Conservation (phyloP, 2,113 vertebrate species). For the Mystacornis crossleyi region DNA sequence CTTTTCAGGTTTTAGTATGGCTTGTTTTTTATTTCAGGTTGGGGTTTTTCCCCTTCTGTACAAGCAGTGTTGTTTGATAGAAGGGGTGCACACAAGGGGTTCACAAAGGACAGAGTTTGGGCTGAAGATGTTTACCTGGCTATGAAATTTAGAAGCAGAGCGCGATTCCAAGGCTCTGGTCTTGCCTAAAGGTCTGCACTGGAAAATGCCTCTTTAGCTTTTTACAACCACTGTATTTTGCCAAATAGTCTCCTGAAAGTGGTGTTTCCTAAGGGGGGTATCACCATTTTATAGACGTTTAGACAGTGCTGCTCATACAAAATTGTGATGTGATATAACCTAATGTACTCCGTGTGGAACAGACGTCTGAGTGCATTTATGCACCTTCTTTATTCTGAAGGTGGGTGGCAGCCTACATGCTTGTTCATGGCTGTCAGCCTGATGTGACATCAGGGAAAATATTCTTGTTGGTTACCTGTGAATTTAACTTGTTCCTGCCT, state of each 20-base stretch:
- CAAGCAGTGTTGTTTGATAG: background rate
- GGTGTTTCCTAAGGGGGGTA: background rate
- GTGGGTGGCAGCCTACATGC: background rate
- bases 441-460: background rate
- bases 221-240: background rate
- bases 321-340: background rate
- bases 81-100: background rate
- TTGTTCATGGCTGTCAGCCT: background rate
- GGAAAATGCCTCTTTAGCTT: background rate
- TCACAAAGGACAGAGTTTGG: background rate
- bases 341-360: background rate
- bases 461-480: background rate
- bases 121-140: background rate
- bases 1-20: background rate
- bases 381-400: background rate
- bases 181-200: background rate
- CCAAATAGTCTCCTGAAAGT: background rate
- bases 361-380: background rate
- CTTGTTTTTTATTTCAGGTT: background rate
- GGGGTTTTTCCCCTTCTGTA: background rate
- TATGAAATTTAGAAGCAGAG: background rate
- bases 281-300: background rate
- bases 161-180: accelerated
- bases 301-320: background rate
- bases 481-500: background rate